Conservation (phyloP, 2,888 invertebrate species). For the Athrips mouffetella region DNA sequence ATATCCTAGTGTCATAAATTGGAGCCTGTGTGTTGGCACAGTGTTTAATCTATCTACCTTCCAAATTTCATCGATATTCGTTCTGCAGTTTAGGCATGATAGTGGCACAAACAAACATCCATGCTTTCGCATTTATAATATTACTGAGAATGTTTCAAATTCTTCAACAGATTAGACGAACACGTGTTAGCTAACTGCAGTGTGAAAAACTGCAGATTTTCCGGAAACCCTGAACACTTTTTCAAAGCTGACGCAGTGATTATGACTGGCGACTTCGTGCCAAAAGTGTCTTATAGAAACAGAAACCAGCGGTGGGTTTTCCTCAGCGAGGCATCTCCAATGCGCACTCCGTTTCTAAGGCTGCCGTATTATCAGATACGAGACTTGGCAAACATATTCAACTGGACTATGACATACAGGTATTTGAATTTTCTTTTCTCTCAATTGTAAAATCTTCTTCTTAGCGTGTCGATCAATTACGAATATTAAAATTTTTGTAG, state of each 20-base stretch:
- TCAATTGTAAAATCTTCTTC: too few relatives aligned
- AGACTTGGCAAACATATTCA: slow-evolving; percentile 80
- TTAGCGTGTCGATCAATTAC: too few relatives aligned
- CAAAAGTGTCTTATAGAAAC: slow-evolving; percentile 39
- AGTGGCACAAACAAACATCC: too few relatives aligned
- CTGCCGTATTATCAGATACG: slow-evolving; percentile 24
- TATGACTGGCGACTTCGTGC: slow-evolving; percentile 63
- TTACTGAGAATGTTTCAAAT: not conserved
- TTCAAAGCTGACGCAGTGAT: slow-evolving; percentile 80
- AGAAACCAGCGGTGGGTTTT: slow-evolving; percentile 82
- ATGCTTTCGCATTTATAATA: too few relatives aligned
- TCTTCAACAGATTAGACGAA: slow-evolving; percentile 51
- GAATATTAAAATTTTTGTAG: too few relatives aligned
- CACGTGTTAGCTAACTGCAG: slow-evolving; percentile 79
- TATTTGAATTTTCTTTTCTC: slow-evolving; percentile 33
- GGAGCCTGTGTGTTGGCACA: too few relatives aligned
- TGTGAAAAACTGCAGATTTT: slow-evolving; percentile 80
- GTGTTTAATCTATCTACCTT: too few relatives aligned
- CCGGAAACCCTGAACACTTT: slow-evolving; percentile 69
- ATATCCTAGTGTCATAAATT: too few relatives aligned
- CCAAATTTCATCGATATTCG: too few relatives aligned
- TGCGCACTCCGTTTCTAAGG: slow-evolving; percentile 72
- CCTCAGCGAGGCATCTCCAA: slow-evolving; percentile 83
- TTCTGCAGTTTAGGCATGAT: too few relatives aligned
- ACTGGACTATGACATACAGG: slow-evolving; percentile 85